Conservation (phyloP, 1,140 invertebrate species). For the Eriosoma lanigerum region DNA sequence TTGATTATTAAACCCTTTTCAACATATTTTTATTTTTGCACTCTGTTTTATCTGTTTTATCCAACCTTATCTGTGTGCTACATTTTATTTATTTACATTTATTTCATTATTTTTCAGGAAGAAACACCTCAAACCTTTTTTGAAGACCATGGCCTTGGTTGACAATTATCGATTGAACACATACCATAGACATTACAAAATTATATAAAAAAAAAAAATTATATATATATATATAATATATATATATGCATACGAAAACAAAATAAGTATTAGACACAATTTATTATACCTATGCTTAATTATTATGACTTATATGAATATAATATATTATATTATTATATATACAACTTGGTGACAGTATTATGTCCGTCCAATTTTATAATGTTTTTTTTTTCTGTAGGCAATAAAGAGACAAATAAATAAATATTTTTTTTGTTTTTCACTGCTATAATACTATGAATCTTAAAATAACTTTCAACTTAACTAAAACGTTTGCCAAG, state of each 20-base stretch:
- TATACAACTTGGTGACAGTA: constrained; percentile 20
- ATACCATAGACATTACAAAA: constrained; percentile 44
- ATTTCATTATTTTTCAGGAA: constrained; percentile 78
- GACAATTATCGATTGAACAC: constrained; percentile 57
- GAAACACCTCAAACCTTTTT: constrained; percentile 98
- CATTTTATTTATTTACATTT: constrained; percentile 9
- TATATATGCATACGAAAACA: not conserved
- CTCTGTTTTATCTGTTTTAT: not conserved
- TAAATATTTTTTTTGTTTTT: constrained; percentile 27
- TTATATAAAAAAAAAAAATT: too few relatives aligned
- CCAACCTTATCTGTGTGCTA: not conserved
- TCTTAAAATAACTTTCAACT: not conserved
- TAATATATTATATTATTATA: constrained; percentile 6
- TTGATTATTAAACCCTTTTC: constrained; percentile 8
- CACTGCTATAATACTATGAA: not conserved
- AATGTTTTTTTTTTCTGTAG: constrained; percentile 39
- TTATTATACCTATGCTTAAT: constrained; percentile 26
- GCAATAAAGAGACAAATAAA: constrained; percentile 42
- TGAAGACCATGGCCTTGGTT: constrained; percentile 96
- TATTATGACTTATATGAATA: constrained; percentile 10
- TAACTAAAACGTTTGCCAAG: not conserved
- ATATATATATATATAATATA: not conserved
- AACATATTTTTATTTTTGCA: not conserved
- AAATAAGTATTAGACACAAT: constrained; percentile 28
- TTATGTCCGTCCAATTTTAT: constrained; percentile 49